These are phyloP conservation scores for Coturnix japonica DNA, from an alignment of 2,113 vertebrate genomes.

Conservation along the genomic window DNA sequence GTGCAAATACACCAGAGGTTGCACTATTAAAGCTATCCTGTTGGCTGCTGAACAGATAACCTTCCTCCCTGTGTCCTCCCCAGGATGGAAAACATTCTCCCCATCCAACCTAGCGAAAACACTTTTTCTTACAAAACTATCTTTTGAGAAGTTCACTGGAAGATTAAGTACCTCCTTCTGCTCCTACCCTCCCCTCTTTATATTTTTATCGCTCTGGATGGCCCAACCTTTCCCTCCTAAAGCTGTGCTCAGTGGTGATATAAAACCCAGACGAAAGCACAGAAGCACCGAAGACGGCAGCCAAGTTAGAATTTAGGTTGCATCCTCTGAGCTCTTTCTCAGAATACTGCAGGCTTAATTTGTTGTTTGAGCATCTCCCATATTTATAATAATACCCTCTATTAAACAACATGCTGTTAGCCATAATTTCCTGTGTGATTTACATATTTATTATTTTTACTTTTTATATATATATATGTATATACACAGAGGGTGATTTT, in stretches of 20 bases:
- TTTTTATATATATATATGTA: constrained; percentile 50
- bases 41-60: constrained; percentile 9
- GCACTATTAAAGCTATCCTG: background rate
- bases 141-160: constrained; percentile 37
- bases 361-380: constrained; percentile 60
- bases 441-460: constrained; percentile 70
- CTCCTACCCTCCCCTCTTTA: constrained; percentile 5
- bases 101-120: background rate
- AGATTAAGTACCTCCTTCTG: constrained; percentile 59
- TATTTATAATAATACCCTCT: constrained; percentile 66
- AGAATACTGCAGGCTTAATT: constrained; percentile 48
- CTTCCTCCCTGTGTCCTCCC: background rate
- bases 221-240: constrained; percentile 57
- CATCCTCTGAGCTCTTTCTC: constrained; percentile 51
- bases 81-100: background rate
- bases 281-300: constrained; percentile 32
- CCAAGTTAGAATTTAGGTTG: constrained; percentile 71
- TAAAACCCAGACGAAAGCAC: constrained; percentile 60
- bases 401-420: constrained; percentile 63
- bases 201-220: constrained; percentile 52
- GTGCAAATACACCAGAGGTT: constrained; percentile 43
- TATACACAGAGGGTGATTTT: constrained; percentile 38
- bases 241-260: constrained; percentile 29
- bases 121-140: constrained; percentile 29
- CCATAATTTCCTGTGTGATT: constrained; percentile 65